Evolutionary conservation across 2,797 vertebrate species (phyloP), one percentile per base, ranked within the genome.

Genomic region (Hybognathus amarus): DNA sequence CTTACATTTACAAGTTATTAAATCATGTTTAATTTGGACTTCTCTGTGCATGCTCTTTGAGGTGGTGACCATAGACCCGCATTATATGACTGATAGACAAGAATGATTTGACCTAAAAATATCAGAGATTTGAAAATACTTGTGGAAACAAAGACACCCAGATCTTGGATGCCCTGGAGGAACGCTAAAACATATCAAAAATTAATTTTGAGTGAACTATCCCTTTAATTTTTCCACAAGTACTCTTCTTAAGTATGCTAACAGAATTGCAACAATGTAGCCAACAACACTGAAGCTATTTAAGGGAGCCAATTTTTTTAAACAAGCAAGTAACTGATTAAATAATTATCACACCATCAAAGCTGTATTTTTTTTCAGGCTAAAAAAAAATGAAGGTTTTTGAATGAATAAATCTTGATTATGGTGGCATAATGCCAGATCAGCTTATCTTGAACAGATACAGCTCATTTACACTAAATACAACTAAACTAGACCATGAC

Each of bases 391-490:
- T 18, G 61, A 40, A 13, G 75, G 9, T 45, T 45, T 78, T 38
- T 52, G 17, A 78, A 66, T 36, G 61, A 78, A 78, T 67, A 67
- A 36, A 78, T 78, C 42, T 67, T 78, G 77, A 78, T 78, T 50
- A 67, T 66, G 27, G 61, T 36, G 12, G 30, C 18, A 50, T 47
- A 66, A 66, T 78, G n/a, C n/a, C 27, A 78, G 61, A 78, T 78
- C 61, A 66, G 33, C 22, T 50, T 78, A 66, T 78, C 27, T 78
- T 5, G 3, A 52, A 66, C 27, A 66, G 76, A 78, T 20, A 50
- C 42, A 50, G 42, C 66, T 42, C 61, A 78, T 66, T 78, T 78
- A 66, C 18, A 77, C 76, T 66, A 66, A 78, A 47, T 78, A n/a
- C 40, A 78, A 22, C 24, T 78, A 17, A 64, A 78, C 76, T 15